Conservation (phyloP, 2,797 vertebrate species). For the Hafferia zeledoni region DNA sequence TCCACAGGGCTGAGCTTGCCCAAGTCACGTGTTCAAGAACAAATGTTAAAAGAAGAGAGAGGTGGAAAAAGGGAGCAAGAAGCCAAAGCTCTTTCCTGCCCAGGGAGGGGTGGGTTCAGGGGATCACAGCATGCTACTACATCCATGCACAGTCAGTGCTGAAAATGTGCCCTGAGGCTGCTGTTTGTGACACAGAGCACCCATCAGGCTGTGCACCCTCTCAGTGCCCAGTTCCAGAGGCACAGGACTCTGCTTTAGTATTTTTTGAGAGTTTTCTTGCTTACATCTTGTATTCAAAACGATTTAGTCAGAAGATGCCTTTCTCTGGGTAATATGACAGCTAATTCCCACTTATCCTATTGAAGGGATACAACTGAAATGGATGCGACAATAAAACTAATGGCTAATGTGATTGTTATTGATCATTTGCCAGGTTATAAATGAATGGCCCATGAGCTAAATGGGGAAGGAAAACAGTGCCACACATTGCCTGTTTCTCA, state of each 20-base stretch:
- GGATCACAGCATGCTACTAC: not conserved
- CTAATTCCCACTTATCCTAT: not conserved
- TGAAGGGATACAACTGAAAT: constrained; percentile 30
- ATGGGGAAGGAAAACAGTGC: not conserved
- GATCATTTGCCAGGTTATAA: constrained; percentile 28
- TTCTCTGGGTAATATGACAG: not conserved
- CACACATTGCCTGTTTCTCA: not conserved
- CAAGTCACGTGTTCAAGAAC: not conserved
- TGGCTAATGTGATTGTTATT: constrained; percentile 44
- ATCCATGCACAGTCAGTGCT: not conserved
- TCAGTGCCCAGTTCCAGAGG: not conserved
- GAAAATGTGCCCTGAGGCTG: not conserved
- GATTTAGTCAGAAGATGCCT: constrained; percentile 1
- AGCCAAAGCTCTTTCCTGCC: not conserved
- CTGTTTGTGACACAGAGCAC: not conserved
- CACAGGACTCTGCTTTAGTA: not conserved
- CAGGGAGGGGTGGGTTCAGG: not conserved
- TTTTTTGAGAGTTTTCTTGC: not conserved
- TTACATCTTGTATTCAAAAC: constrained; percentile 7
- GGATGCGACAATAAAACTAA: constrained; percentile 52
- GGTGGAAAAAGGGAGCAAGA: not conserved
- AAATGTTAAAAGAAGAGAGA: accelerated
- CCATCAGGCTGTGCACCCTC: not conserved
- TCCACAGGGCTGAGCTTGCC: not conserved
- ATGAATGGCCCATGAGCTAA: constrained; percentile 14